Conservation (phyloP, 2,797 vertebrate species). For the Halcyon leucocephala region DNA sequence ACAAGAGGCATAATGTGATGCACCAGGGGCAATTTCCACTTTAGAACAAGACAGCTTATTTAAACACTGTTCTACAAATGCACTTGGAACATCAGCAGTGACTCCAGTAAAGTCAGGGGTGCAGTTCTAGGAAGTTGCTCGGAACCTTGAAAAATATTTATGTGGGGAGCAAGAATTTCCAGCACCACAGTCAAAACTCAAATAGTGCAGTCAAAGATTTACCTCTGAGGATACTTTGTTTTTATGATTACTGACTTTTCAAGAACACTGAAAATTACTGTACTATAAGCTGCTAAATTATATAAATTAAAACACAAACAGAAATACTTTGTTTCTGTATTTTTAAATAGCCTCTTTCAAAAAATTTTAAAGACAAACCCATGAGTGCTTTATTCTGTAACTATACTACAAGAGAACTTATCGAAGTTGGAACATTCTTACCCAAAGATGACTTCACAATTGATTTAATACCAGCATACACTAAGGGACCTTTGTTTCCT, state of each 20-base stretch:
- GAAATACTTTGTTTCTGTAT: not conserved
- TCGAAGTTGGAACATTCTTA: slow-evolving; percentile 76
- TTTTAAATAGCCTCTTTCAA: not conserved
- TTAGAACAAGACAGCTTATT: not conserved
- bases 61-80: not conserved
- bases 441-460: slow-evolving; percentile 94
- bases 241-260: not conserved
- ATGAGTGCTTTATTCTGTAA: not conserved
- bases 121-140: too few species aligned
- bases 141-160: not conserved
- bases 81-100: not conserved
- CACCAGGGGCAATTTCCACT: not conserved
- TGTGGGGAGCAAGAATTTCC: not conserved
- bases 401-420: not conserved
- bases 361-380: not conserved
- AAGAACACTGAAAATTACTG: not conserved
- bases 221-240: not conserved
- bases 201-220: not conserved
- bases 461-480: slow-evolving; percentile 97
- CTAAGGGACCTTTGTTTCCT: slow-evolving; percentile 91
- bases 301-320: not conserved
- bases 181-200: not conserved
- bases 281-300: not conserved
- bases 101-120: not conserved
- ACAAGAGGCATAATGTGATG: not conserved